Evolutionary conservation across 2,113 vertebrate genomes (phyloP).

Genomic region (Galeopterus variegatus): DNA sequence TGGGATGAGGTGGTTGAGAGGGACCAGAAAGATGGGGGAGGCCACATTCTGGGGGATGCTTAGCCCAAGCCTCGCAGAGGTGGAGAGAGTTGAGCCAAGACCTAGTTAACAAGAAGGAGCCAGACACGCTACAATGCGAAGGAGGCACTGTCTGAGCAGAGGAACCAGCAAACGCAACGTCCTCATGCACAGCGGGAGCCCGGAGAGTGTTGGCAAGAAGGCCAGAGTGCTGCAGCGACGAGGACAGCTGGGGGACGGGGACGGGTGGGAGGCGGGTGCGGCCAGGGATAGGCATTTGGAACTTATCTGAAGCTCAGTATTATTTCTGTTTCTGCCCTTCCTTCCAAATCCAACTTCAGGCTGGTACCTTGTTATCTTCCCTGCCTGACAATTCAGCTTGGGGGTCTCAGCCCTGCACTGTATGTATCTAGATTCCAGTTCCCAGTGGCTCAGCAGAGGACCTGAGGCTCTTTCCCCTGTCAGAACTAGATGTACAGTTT

Average conservation of each 20-base stretch:
- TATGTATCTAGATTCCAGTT: not conserved
- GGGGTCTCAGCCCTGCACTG: not conserved
- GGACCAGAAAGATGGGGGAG: not conserved
- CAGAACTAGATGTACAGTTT: not conserved
- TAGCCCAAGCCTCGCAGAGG: not conserved
- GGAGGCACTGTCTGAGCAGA: not conserved
- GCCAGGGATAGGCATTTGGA: not conserved
- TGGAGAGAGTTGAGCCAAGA: not conserved
- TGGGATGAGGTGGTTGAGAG: not conserved
- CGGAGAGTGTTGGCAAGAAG: not conserved
- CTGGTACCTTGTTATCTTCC: not conserved
- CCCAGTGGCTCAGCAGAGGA: not conserved
- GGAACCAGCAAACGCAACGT: not conserved
- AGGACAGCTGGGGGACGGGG: not conserved
- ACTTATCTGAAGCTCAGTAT: not conserved
- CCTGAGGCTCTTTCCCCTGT: not conserved
- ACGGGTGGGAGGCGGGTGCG: not conserved
- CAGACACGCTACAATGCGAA: not conserved
- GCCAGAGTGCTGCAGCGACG: fast-evolving
- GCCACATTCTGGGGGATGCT: not conserved
- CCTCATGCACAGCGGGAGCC: not conserved
- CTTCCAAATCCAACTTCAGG: not conserved
- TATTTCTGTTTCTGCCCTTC: not conserved
- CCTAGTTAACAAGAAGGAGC: not conserved
- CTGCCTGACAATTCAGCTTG: not conserved